Evolutionary conservation across 2,113 vertebrate species (phyloP), one percentile per base, ranked within the genome.

Genomic region (Phyllostomus hastatus): DNA sequence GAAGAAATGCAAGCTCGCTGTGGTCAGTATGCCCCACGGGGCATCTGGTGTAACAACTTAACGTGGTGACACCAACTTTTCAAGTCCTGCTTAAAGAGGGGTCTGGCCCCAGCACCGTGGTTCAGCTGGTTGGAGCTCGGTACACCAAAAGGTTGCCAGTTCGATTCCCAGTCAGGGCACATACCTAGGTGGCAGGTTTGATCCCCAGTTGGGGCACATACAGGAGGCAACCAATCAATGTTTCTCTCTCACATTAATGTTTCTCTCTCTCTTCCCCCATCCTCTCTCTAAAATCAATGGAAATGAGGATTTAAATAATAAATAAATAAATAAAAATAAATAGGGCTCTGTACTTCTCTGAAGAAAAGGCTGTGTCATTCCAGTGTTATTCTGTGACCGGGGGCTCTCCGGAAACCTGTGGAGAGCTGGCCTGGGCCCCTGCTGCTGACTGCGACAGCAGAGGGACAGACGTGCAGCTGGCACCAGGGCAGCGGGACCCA

Each of bases 261-360:
- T 57, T 59, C 57, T 26, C 26, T 61, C 59, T 61, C 57, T 59
- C 24, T 59, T 59, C 57, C 59, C 26, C 26, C 59, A 28, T 61
- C 59, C 10, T 61, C 59, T 61, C 59, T 61, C 59, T 59, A 10
- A 59, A 59, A 24, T 19, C 57, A 59, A 59, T 57, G 54, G 54
- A 19, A 57, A 57, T 57, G 54, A 57, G 54, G 54, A 22, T 22
- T 57, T 22, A 57, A 57, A 57, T 57, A 57, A 57, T 57, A 57
- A 57, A 22, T 57, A 54, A 54, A 22, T 59, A 57, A 57, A 54
- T 20, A 2, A 43, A 61, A 61, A 61, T 61, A 64, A 64, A 28
- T 31, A 64, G 10, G 28, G 43, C 19, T 88, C 88, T 90, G 61
- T 41, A 11, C 50, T n/a, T 88, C 85, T 94, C 89, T 52, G 48